Percentiles rank a stretch among this genome's conserved stretches.
Conservation (phyloP, 92 coral and sea anemone species). For the Paramuricea clavata region DNA sequence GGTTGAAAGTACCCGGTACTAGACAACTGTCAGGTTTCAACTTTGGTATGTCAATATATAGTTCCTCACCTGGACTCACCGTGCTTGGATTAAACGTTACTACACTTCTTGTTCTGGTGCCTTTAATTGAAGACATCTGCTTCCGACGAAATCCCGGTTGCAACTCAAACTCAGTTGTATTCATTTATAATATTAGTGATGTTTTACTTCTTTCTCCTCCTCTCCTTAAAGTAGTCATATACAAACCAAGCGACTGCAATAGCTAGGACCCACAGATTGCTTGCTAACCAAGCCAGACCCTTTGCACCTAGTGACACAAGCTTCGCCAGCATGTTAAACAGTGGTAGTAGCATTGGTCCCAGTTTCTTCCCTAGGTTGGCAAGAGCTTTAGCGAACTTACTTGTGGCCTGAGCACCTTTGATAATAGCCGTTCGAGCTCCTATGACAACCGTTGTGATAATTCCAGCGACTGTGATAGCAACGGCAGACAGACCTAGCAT, state of each 20-base stretch:
- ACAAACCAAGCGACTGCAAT: slow-evolving; percentile 5
- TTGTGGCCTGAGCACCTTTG: too few relatives aligned
- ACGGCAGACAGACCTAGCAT: too few relatives aligned
- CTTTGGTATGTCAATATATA: slow-evolving; percentile 37
- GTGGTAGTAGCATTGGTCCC: too few relatives aligned
- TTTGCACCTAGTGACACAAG: background rate
- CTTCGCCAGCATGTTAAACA: too few relatives aligned
- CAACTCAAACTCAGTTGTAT: slow-evolving; percentile 1
- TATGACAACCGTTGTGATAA: too few relatives aligned
- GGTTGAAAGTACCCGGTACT: slow-evolving; percentile 3
- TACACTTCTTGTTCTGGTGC: background rate
- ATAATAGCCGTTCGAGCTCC: too few relatives aligned
- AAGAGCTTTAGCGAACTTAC: too few relatives aligned
- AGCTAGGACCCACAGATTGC: slow-evolving; percentile 18
- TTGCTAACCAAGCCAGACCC: slow-evolving; percentile 5
- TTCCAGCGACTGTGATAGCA: too few relatives aligned
- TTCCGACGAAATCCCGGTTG: background rate
- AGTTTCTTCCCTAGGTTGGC: too few relatives aligned
- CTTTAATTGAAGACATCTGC: background rate
- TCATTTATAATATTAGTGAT: background rate
- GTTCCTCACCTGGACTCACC: slow-evolving; percentile 27
- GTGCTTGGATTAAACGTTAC: slow-evolving; percentile 31
- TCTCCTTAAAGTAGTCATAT: background rate
- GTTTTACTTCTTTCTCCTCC: background rate
- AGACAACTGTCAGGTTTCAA: slow-evolving; percentile 21